These are phyloP conservation scores for Asteroscopus sphinx DNA, from an alignment of 2,888 invertebrate species.

Conservation along the genomic window DNA sequence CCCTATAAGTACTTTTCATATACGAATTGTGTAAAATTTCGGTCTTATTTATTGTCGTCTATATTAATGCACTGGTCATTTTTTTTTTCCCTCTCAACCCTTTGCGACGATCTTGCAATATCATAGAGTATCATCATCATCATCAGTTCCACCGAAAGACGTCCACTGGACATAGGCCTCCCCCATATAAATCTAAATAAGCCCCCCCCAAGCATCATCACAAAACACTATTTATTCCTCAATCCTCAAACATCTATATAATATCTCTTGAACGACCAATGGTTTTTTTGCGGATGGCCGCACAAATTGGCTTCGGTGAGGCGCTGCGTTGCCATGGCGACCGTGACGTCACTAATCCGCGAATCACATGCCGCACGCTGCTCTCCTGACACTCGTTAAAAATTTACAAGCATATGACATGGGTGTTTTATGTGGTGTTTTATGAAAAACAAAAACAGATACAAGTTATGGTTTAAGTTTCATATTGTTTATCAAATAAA, in stretches of 20 bases:
- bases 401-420: conserved; percentile 38
- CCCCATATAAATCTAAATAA: too few species aligned
- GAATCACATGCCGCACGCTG: conserved; percentile 38
- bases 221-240: conserved; percentile 16
- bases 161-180: too few species aligned
- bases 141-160: too few species aligned
- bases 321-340: conserved; percentile 45
- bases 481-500: too few species aligned
- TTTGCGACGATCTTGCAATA: too few species aligned
- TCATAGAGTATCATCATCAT: too few species aligned
- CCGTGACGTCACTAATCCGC: conserved; percentile 51
- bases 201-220: conserved; percentile 8
- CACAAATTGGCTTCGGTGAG: conserved; percentile 57
- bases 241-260: conserved; percentile 2
- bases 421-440: background rate
- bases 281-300: conserved; percentile 46
- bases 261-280: conserved; percentile 24
- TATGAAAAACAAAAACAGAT: background rate
- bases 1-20: too few species aligned
- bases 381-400: conserved; percentile 44
- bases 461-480: too few species aligned
- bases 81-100: background rate
- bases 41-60: too few species aligned
- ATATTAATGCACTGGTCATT: too few species aligned
- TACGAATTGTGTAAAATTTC: too few species aligned